Evolutionary conservation across 1,140 invertebrate genomes (phyloP).

Genomic region (Grapholita molesta): DNA sequence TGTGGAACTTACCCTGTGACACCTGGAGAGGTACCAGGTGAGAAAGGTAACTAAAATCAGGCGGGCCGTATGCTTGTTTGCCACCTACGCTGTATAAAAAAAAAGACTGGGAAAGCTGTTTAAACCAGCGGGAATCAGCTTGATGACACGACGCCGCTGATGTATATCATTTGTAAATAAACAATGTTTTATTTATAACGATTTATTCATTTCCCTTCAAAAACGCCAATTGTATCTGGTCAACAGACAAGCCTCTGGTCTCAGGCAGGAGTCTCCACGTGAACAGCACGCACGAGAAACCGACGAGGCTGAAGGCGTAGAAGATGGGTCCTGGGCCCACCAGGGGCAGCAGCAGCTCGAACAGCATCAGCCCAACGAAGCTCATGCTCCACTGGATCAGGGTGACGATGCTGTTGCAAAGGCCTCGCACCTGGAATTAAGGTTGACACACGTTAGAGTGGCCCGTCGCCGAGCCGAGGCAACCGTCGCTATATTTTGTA

Average conservation of each 20-base stretch:
- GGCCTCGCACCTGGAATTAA: neutral
- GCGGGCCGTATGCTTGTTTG: too few species aligned
- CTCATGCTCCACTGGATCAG: constrained; percentile 4
- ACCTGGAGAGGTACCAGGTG: too few species aligned
- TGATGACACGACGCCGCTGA: too few species aligned
- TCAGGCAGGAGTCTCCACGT: neutral
- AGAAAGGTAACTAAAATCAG: too few species aligned
- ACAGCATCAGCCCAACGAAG: neutral
- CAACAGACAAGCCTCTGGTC: neutral
- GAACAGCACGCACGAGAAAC: neutral
- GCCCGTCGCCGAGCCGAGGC: too few species aligned
- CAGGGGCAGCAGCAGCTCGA: neutral
- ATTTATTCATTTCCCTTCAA: neutral
- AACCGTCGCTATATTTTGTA: too few species aligned
- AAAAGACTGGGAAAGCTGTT: too few species aligned
- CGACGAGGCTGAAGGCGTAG: neutral
- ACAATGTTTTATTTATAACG: too few species aligned
- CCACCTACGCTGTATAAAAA: too few species aligned
- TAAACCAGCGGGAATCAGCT: too few species aligned
- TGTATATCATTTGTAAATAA: too few species aligned
- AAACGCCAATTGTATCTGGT: neutral
- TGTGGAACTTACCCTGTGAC: too few species aligned
- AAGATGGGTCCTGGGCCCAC: neutral
- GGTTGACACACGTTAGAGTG: neutral
- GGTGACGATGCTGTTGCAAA: neutral